Percentiles rank a stretch among this genome's conserved stretches.
phyloP scores from a whole-genome alignment of 2,888 invertebrate species.

The Augiades crinisus region DNA sequence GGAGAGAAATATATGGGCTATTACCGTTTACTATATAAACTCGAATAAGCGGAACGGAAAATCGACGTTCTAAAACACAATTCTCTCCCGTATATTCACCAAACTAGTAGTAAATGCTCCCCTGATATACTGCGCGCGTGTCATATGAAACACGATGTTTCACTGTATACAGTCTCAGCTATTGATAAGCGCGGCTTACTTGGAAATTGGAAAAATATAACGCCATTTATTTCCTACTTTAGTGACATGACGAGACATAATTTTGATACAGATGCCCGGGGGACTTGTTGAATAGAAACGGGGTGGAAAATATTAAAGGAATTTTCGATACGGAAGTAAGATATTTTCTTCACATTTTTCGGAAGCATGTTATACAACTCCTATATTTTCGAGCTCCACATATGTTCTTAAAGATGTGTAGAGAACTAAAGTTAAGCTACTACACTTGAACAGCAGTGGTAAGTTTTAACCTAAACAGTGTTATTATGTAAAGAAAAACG shows the following conservation, averaged over 20 bases:
- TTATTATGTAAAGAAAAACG: too few species aligned
- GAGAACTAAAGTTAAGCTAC: too few species aligned
- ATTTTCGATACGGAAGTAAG: too few species aligned
- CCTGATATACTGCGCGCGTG: constrained; percentile 18
- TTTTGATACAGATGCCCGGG: constrained; percentile 2
- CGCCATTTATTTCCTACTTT: constrained; percentile 18
- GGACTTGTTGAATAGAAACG: constrained; percentile 4
- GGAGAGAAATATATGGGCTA: too few species aligned
- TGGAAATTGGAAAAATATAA: constrained; percentile 18
- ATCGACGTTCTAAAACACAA: background rate
- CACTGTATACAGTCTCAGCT: constrained; percentile 17
- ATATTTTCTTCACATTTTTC: too few species aligned
- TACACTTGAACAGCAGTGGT: too few species aligned
- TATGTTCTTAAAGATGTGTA: too few species aligned
- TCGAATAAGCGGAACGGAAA: too few species aligned
- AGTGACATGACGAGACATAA: constrained; percentile 14
- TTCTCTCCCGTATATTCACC: constrained; percentile 1
- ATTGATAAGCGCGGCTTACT: constrained; percentile 19
- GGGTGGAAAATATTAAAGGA: background rate
- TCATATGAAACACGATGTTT: constrained; percentile 24
- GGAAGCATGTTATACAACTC: too few species aligned
- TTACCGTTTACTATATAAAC: too few species aligned
- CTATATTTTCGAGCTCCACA: too few species aligned
- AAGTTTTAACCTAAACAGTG: too few species aligned
- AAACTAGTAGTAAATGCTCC: constrained; percentile 12